Evolutionary conservation across 2,113 vertebrate genomes (phyloP).

Genomic region (human (Homo sapiens)): DNA sequence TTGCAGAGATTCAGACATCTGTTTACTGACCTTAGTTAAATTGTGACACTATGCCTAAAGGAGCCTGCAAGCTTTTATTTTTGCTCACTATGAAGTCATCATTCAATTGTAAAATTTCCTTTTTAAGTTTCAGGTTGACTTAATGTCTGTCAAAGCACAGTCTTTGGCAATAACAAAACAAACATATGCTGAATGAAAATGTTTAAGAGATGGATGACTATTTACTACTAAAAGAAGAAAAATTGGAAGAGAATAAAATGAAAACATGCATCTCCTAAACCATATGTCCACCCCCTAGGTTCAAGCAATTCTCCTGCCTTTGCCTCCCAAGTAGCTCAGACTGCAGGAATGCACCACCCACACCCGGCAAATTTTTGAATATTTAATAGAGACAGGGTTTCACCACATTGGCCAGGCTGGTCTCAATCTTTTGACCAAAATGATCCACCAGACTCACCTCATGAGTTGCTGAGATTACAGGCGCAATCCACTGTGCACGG

Average conservation of each 20-base stretch:
- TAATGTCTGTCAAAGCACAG: slow-evolving; percentile 86
- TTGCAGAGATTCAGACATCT: background rate
- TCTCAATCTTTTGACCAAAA: too few relatives aligned
- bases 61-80: background rate
- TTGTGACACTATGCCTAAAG: background rate
- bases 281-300: too few relatives aligned
- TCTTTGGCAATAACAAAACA: slow-evolving; percentile 86
- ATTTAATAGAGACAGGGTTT: too few relatives aligned
- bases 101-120: background rate
- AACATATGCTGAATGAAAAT: slow-evolving; percentile 88
- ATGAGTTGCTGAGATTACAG: too few relatives aligned
- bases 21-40: background rate
- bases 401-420: too few relatives aligned
- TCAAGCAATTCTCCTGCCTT: too few relatives aligned
- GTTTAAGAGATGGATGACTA: slow-evolving; percentile 90
- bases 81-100: background rate
- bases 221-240: slow-evolving; percentile 87
- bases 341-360: too few relatives aligned
- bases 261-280: slow-evolving; percentile 88
- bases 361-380: background rate
- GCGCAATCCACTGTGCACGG: background rate
- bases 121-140: slow-evolving; percentile 84
- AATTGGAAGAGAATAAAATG: slow-evolving; percentile 87
- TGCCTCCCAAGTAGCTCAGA: too few relatives aligned
- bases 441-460: too few relatives aligned